phyloP scores from a whole-genome alignment of 1,140 invertebrate species.

The Bradysia coprophila region DNA sequence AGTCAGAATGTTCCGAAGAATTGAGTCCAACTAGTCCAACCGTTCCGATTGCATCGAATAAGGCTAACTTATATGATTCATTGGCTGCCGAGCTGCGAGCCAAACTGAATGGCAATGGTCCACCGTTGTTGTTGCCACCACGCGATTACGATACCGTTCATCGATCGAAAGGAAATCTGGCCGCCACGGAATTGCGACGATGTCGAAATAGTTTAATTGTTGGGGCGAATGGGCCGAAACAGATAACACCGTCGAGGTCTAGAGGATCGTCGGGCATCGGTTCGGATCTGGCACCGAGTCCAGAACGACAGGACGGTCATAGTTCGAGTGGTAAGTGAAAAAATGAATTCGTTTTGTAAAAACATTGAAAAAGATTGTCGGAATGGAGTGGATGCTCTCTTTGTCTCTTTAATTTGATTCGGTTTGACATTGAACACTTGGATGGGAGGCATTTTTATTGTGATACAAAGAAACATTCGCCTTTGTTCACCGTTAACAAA shows the following conservation, averaged over 20 bases:
- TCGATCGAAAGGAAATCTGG: slow-evolving; percentile 64
- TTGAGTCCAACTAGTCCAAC: slow-evolving; percentile 2
- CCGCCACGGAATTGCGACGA: slow-evolving; percentile 54
- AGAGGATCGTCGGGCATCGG: slow-evolving; percentile 62
- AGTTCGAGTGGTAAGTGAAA: slow-evolving; percentile 30
- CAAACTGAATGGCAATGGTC: slow-evolving; percentile 53
- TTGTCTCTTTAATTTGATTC: too few species aligned
- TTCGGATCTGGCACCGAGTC: slow-evolving; percentile 70
- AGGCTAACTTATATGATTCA: slow-evolving; percentile 68
- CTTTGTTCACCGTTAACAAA: too few species aligned
- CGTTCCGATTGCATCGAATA: slow-evolving; percentile 27
- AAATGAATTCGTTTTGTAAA: not conserved
- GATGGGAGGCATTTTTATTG: not conserved
- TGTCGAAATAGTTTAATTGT: slow-evolving; percentile 30
- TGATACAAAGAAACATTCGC: not conserved
- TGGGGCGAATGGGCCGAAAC: slow-evolving; percentile 7
- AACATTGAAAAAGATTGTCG: not conserved
- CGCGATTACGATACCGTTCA: slow-evolving; percentile 85
- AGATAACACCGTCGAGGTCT: slow-evolving; percentile 12
- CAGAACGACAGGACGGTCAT: slow-evolving; percentile 33
- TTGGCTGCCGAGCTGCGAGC: slow-evolving; percentile 78
- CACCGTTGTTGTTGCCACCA: slow-evolving; percentile 72
- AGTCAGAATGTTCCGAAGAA: slow-evolving; percentile 57
- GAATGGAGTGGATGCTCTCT: not conserved
- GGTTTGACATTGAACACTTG: too few species aligned